Conservation (phyloP, 2,888 invertebrate species). For the Pristionchus arcanus region DNA sequence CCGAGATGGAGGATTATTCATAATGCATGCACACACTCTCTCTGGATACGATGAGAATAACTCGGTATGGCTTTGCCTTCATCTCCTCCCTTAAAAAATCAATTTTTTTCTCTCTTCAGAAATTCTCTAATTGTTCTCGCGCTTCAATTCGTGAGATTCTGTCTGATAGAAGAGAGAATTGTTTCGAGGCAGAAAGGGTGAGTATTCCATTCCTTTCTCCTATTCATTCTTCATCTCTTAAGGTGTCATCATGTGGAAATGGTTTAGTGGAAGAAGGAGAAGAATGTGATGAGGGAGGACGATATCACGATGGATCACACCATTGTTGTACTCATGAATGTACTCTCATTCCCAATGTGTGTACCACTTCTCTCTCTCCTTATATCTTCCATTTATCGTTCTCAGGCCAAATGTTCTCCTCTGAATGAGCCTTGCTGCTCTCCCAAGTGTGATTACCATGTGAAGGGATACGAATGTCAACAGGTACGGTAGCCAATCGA, state of each 20-base stretch:
- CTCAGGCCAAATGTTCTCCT: constrained; percentile 51
- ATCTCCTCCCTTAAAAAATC: background rate
- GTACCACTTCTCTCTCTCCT: background rate
- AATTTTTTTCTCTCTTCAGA: background rate
- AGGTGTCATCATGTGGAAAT: constrained; percentile 92
- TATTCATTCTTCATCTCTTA: background rate
- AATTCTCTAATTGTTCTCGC: constrained; percentile 51
- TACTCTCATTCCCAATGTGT: constrained; percentile 41
- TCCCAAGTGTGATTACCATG: constrained; percentile 8
- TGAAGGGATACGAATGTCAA: constrained; percentile 45
- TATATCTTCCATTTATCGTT: background rate
- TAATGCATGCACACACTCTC: constrained; percentile 97
- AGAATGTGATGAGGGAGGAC: constrained; percentile 88
- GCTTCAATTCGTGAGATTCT: constrained; percentile 32
- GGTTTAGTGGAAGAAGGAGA: constrained; percentile 95
- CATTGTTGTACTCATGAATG: constrained; percentile 52
- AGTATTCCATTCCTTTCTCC: background rate
- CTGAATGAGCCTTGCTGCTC: constrained; percentile 53
- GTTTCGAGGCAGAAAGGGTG: constrained; percentile 47
- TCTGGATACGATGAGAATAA: constrained; percentile 97
- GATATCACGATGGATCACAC: constrained; percentile 47
- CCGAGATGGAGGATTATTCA: constrained; percentile 89
- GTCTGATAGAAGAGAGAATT: constrained; percentile 51
- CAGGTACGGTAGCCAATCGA: constrained; percentile 5
- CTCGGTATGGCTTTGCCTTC: constrained; percentile 84